Evolutionary conservation across 2,797 vertebrate species (phyloP).

Genomic region (Hipposideros larvatus): DNA sequence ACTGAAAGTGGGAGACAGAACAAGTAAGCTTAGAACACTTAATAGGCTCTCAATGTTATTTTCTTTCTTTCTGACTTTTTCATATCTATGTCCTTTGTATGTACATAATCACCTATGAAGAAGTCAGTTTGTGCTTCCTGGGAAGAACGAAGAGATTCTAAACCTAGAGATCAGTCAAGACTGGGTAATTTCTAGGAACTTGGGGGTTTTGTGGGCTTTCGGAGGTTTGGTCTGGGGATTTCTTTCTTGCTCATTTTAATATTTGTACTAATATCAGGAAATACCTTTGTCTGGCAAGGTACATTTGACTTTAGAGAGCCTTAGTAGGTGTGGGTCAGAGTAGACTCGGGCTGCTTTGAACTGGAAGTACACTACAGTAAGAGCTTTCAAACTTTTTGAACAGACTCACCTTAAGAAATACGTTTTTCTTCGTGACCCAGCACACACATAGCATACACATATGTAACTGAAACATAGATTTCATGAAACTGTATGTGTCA

Average conservation of each 20-base stretch:
- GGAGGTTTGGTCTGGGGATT: background rate
- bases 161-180: background rate
- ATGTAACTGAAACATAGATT: background rate
- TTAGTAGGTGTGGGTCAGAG: background rate
- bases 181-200: background rate
- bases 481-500: background rate
- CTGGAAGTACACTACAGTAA: background rate
- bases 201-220: background rate
- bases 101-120: background rate
- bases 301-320: background rate
- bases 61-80: background rate
- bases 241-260: slow-evolving; percentile 2
- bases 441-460: background rate
- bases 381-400: background rate
- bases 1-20: background rate
- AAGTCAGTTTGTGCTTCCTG: background rate
- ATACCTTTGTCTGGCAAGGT: background rate
- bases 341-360: background rate
- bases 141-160: background rate
- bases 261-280: background rate
- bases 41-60: background rate
- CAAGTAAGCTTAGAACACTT: background rate
- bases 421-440: background rate
- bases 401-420: background rate
- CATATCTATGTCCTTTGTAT: background rate